Evolutionary conservation across 2,888 invertebrate species (phyloP).

Genomic region (Aspidapion aeneum): DNA sequence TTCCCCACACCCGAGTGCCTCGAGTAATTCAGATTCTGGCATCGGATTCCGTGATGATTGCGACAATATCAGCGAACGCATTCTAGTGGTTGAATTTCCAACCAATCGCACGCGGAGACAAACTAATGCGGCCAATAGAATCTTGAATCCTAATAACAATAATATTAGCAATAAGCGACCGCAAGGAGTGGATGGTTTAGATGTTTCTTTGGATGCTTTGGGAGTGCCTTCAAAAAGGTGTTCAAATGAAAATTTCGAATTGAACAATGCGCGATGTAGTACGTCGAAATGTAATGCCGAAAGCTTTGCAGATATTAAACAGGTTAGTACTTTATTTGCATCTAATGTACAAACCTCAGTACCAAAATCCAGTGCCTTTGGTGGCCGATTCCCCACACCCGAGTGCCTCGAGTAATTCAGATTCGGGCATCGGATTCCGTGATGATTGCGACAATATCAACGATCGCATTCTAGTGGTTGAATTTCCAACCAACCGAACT

Average conservation of each 20-base stretch:
- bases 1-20: conserved; percentile 85
- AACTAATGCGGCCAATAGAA: conserved; percentile 1
- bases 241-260: too few species aligned
- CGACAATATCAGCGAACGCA: conserved; percentile 77
- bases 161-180: conserved; percentile 35
- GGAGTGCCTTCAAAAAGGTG: conserved; percentile 36
- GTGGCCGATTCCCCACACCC: conserved; percentile 80
- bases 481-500: conserved; percentile 57
- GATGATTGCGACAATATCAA: conserved; percentile 84
- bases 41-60: conserved; percentile 91
- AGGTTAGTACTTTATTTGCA: too few species aligned
- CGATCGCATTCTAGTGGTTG: conserved; percentile 74
- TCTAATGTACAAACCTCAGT: conserved; percentile 68
- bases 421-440: conserved; percentile 92
- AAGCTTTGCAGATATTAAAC: too few species aligned
- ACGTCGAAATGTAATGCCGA: too few species aligned
- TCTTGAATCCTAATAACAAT: not conserved
- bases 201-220: conserved; percentile 35
- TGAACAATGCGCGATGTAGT: too few species aligned
- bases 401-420: conserved; percentile 89
- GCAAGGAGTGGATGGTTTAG: conserved; percentile 41
- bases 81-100: conserved; percentile 73
- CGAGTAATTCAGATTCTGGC: conserved; percentile 93
- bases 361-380: conserved; percentile 43
- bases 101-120: conserved; percentile 38